Conservation (phyloP, 2,113 vertebrate species). For the Odontesthes bonariensis region DNA sequence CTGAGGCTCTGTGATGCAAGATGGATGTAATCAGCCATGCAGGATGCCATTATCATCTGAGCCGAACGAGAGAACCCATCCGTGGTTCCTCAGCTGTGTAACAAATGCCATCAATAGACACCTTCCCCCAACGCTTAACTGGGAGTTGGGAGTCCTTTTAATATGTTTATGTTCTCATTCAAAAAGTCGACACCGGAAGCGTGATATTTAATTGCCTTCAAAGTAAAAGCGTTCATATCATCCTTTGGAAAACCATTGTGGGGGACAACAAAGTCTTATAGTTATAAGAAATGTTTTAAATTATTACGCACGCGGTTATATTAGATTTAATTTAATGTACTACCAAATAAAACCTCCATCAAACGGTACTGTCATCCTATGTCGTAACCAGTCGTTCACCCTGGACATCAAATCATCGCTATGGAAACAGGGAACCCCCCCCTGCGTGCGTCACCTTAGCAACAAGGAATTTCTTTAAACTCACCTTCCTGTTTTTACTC, state of each 20-base stretch:
- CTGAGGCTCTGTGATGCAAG: constrained; percentile 52
- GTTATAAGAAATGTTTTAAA: not conserved
- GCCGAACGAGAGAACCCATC: constrained; percentile 17
- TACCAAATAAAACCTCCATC: too few relatives aligned
- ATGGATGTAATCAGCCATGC: constrained; percentile 56
- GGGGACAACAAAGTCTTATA: too few relatives aligned
- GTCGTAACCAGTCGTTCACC: too few relatives aligned
- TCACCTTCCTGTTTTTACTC: constrained; percentile 79
- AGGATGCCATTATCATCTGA: constrained; percentile 45
- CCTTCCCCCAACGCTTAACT: not conserved
- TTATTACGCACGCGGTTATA: too few relatives aligned
- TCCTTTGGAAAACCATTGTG: not conserved
- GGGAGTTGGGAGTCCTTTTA: not conserved
- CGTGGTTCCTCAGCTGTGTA: constrained; percentile 3
- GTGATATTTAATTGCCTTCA: not conserved
- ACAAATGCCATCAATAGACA: not conserved
- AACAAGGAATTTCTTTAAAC: constrained; percentile 31
- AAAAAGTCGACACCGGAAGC: constrained; percentile 10
- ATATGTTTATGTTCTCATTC: not conserved
- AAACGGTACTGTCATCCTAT: too few relatives aligned
- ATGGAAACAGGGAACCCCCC: constrained; percentile 49
- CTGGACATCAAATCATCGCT: constrained; percentile 19
- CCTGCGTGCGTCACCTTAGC: constrained; percentile 32
- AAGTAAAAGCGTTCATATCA: constrained; percentile 20
- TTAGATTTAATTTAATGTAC: not conserved